These are phyloP conservation scores for Felis chaus DNA, from an alignment of 2,113 vertebrate genomes.

Conservation along the genomic window DNA sequence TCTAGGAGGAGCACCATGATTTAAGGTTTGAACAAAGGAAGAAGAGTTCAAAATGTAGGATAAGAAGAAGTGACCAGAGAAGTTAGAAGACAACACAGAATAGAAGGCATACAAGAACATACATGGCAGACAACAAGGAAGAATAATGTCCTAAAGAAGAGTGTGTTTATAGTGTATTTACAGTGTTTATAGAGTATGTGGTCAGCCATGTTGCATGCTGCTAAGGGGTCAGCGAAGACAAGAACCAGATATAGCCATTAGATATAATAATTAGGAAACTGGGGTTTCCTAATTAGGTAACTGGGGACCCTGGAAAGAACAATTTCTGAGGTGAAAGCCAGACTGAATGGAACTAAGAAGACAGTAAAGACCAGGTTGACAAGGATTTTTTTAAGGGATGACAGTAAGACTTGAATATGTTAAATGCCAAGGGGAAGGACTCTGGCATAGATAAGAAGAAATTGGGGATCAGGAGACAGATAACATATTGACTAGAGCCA, in stretches of 20 bases:
- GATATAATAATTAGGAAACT: background rate
- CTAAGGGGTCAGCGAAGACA: background rate
- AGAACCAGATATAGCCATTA: background rate
- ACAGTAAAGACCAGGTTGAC: conserved; percentile 26
- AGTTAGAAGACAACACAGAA: background rate
- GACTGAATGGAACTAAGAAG: conserved; percentile 42
- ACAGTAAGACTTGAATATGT: conserved; percentile 55
- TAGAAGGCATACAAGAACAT: background rate
- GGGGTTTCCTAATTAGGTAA: background rate
- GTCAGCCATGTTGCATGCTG: background rate
- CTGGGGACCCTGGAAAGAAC: background rate
- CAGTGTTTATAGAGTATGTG: background rate
- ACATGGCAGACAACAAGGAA: conserved; percentile 9
- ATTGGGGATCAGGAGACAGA: conserved; percentile 30
- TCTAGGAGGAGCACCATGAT: background rate
- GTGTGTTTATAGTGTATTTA: background rate
- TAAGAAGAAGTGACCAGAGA: conserved; percentile 34
- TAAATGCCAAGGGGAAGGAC: conserved; percentile 18
- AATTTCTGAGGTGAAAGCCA: conserved; percentile 38
- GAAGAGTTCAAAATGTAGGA: conserved; percentile 13
- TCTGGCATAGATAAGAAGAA: background rate
- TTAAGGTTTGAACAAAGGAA: conserved; percentile 24
- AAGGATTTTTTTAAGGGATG: conserved; percentile 16
- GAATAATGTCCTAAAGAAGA: conserved; percentile 24
- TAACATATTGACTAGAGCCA: conserved; percentile 41